Conservation (phyloP, 2,888 invertebrate genomes). For the Platerodrilus igneus region DNA sequence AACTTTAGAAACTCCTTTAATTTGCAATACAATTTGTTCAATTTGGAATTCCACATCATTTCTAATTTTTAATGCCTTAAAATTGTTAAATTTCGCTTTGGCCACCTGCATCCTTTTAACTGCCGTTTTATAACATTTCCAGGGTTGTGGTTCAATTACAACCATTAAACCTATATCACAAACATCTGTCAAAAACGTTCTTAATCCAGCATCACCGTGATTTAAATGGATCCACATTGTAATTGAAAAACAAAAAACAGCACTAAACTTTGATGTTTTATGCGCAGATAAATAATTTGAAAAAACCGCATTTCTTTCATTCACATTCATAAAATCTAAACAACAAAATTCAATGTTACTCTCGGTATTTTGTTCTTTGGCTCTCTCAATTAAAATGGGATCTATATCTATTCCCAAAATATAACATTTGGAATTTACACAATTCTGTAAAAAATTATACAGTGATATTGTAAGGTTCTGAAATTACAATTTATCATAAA, state of each 20-base stretch:
- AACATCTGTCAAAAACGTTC: slow-evolving; percentile 57
- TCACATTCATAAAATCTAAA: slow-evolving; percentile 56
- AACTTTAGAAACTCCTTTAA: slow-evolving; percentile 49
- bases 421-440: slow-evolving; percentile 43
- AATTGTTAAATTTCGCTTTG: slow-evolving; percentile 56
- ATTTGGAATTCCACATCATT: slow-evolving; percentile 59
- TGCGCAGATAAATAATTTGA: slow-evolving; percentile 48
- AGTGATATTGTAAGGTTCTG: slow-evolving; percentile 63
- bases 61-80: slow-evolving; percentile 57
- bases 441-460: slow-evolving; percentile 50
- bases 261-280: slow-evolving; percentile 55
- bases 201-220: slow-evolving; percentile 69
- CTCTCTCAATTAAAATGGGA: slow-evolving; percentile 62
- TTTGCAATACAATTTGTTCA: slow-evolving; percentile 42
- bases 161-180: slow-evolving; percentile 54
- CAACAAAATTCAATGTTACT: slow-evolving; percentile 54
- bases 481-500: slow-evolving; percentile 31
- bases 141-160: slow-evolving; percentile 78
- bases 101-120: slow-evolving; percentile 65
- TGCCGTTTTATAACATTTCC: slow-evolving; percentile 79
- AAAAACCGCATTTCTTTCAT: slow-evolving; percentile 43
- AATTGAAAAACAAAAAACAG: slow-evolving; percentile 74
- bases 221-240: slow-evolving; percentile 92
- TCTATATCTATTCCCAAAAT: slow-evolving; percentile 75
- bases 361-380: slow-evolving; percentile 52